Conservation (phyloP, 2,888 invertebrate species). For the Acholoe squamosa region DNA sequence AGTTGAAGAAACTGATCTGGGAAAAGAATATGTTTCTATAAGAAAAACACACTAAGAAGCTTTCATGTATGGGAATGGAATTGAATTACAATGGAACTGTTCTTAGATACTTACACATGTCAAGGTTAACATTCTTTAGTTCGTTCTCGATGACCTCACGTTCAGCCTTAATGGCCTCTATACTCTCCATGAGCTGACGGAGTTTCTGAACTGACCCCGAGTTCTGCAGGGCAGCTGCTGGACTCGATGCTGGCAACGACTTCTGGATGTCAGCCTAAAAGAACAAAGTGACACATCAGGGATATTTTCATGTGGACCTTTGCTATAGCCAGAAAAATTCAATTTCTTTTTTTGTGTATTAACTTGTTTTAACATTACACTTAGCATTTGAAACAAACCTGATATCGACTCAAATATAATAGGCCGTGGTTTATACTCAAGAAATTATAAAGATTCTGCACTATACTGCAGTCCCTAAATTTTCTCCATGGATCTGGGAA, state of each 20-base stretch:
- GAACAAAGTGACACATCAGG: neutral
- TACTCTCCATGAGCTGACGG: slow-evolving; percentile 91
- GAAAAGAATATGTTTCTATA: neutral
- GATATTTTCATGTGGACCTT: too few relatives aligned
- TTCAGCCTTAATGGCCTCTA: slow-evolving; percentile 93
- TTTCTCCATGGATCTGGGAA: too few relatives aligned
- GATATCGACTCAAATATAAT: too few relatives aligned
- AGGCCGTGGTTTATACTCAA: too few relatives aligned
- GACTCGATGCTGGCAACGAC: slow-evolving; percentile 83
- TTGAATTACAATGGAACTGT: neutral
- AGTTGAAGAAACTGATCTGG: neutral
- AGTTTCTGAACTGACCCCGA: slow-evolving; percentile 87
- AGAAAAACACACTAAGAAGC: too few relatives aligned
- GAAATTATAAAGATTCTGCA: too few relatives aligned
- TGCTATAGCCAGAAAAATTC: too few relatives aligned
- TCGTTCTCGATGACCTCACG: slow-evolving; percentile 94
- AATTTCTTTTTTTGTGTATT: too few relatives aligned
- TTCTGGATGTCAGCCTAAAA: slow-evolving; percentile 78
- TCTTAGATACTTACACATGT: slow-evolving; percentile 87
- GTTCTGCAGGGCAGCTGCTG: slow-evolving; percentile 84
- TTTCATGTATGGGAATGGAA: too few relatives aligned
- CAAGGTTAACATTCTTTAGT: slow-evolving; percentile 90
- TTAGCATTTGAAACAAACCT: too few relatives aligned
- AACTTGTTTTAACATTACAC: too few relatives aligned
- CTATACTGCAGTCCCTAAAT: too few relatives aligned